phyloP scores from a whole-genome alignment of 2,113 vertebrate species.

The Catharus bicknelli region DNA sequence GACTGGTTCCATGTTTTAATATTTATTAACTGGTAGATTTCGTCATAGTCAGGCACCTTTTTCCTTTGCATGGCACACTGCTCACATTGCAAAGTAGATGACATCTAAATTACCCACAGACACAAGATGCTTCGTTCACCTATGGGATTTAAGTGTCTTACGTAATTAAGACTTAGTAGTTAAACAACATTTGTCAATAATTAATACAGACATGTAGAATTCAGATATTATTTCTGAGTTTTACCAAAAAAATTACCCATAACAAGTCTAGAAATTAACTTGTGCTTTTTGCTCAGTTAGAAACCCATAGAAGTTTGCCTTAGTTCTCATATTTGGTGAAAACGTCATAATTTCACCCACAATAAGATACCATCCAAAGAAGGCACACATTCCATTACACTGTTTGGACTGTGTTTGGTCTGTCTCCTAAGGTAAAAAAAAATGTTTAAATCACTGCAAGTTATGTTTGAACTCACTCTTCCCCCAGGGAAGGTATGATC shows the following conservation, averaged over 20 bases:
- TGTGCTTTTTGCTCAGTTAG: background rate
- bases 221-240: background rate
- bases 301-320: background rate
- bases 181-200: background rate
- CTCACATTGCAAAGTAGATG: background rate
- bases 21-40: background rate
- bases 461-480: background rate
- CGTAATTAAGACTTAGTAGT: background rate
- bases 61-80: fast-evolving
- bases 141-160: background rate
- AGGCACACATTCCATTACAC: background rate
- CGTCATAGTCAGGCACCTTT: background rate
- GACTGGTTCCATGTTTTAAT: background rate
- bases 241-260: background rate
- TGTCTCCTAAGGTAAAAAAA: background rate
- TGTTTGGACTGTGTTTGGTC: background rate
- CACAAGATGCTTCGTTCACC: background rate
- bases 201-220: background rate
- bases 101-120: background rate
- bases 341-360: background rate
- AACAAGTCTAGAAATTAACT: background rate
- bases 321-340: background rate
- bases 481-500: background rate
- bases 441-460: background rate
- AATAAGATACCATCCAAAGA: background rate